Base-by-base conservation (phyloP, 2,797 vertebrate species). In the Lacerta viridis region DNA sequence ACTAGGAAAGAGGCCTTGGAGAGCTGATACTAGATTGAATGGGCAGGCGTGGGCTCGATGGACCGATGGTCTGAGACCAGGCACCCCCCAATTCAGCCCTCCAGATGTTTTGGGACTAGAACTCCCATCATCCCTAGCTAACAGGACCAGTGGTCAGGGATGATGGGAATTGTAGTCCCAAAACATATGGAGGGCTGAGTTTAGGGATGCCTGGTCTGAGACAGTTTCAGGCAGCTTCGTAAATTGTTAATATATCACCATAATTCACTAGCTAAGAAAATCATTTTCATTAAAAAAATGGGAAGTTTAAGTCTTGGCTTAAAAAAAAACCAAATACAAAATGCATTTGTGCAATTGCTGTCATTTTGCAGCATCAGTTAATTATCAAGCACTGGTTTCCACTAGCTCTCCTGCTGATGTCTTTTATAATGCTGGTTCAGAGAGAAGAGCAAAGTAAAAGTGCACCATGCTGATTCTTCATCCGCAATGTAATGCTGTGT, bases 381-480 rank as follows among this genome's bases (percentile, higher is more conserved):
- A 87, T 87, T 87, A 87, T 87, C 79, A 87, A 71, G 27, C 69
- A 75, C 29, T 46, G 36, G 15, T 46, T 87, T 76, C 71, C 75
- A 46, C 71, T 33, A n/a, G 69, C 39, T 87, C 29, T 55, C 80
- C 86, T 87, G 86, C 55, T 87, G 80, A 82, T 20, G 76, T 50
- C 20, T 80, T 87, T 82, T 82, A 66, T 82, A 39, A 74, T 74
- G 50, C 27, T 81, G 27, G 50, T 74, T 81, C 86, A 81, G 69
- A 82, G 79, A 46, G 29, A 82, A 87, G 50, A 75, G 36, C 43
- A 81, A 87, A 87, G 86, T 71, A 50, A 80, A 59, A 59, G 55
- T 75, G 39, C 59, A 61, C 71, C 86, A 81, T 76, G 71, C 79
- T 87, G 69, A 50, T 87, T 82, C 69, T 82, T 82, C 82, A 87